Base-by-base conservation (phyloP, 2,888 invertebrate species). In the Nysson spinosus region DNA sequence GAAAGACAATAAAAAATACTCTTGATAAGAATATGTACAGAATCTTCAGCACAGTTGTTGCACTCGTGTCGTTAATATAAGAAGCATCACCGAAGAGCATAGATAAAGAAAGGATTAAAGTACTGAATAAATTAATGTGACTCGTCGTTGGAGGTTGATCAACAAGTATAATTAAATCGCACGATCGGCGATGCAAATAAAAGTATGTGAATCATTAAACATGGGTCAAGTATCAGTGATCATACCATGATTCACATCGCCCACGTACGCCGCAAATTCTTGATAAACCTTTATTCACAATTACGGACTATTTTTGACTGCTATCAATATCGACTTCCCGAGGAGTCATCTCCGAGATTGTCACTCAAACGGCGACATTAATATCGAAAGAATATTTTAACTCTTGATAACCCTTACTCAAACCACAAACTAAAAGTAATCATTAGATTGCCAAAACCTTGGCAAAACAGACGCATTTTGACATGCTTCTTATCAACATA, bases 271-370 rank as follows among this genome's bases (percentile, higher is more conserved):
- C 24, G 34, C 4, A 34, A 7, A 11, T 28, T 17, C 17, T 4
- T 40, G 40, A 63, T 66, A 63, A 52, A 32, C 11, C 11, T 11
- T 20, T 22, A 9, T 17, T 30, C 40, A 12, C 30, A 61, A 68
- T 72, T 63, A 3, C 1, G 12, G 22, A 46, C 49, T 37, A 34
- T 40, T 61, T 61, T 43, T 61, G n/a, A 32, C 30, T 32, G 55
- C 42, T 62, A 69, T 72, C 72, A 50, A 35, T 35, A 34, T 34
- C 55, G 22, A 39, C 46, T 65, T 72, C 57, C 69, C 42, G 55
- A 44, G 5, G 19, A 43, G 43, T 55, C 28, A 9, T 28, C 6
- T 11, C 24, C 14, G 20, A 6, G 3, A n/a, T 17, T 6, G 16
- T 6, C 6, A 4, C 3, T 3, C 0, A 12, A 14, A 1, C 1